Conservation (phyloP, 2,113 vertebrate species). For the Argyrosomus japonicus region DNA sequence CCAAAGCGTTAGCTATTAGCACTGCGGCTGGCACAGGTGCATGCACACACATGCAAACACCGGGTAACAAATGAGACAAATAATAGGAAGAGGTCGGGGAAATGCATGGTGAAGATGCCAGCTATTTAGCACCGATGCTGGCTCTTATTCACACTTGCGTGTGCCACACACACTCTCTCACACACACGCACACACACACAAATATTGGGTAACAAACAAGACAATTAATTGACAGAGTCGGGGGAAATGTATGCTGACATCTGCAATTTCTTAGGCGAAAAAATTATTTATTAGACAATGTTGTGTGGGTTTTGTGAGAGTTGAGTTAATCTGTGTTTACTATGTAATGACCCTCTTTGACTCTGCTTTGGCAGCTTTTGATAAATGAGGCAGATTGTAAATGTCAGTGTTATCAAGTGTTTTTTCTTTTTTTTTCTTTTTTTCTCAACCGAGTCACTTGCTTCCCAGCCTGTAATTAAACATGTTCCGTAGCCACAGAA, state of each 20-base stretch:
- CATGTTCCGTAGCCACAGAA: slow-evolving; percentile 56
- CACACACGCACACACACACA: slow-evolving; percentile 22
- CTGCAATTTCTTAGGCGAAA: slow-evolving; percentile 64
- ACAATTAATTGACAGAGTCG: slow-evolving; percentile 67
- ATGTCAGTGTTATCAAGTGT: slow-evolving; percentile 82
- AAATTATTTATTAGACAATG: slow-evolving; percentile 70
- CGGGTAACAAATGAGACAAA: slow-evolving; percentile 56
- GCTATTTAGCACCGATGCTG: slow-evolving; percentile 55
- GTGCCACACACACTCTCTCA: neutral
- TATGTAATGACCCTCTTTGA: slow-evolving; percentile 81
- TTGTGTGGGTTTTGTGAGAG: slow-evolving; percentile 70
- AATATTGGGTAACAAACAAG: slow-evolving; percentile 52
- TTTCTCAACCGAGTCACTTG: slow-evolving; percentile 55
- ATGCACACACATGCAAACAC: slow-evolving; percentile 29
- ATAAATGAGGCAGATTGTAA: slow-evolving; percentile 84
- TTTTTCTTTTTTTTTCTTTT: slow-evolving; percentile 7
- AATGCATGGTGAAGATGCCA: slow-evolving; percentile 45
- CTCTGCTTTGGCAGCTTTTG: slow-evolving; percentile 80
- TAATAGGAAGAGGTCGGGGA: slow-evolving; percentile 49
- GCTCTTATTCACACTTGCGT: neutral
- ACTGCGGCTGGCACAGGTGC: slow-evolving; percentile 46
- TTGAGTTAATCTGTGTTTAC: slow-evolving; percentile 82
- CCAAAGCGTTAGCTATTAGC: slow-evolving; percentile 47
- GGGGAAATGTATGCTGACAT: slow-evolving; percentile 66
- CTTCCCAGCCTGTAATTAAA: slow-evolving; percentile 79